Base-by-base conservation (phyloP, 2,888 invertebrate genomes). In the Drosophila silvestris region DNA sequence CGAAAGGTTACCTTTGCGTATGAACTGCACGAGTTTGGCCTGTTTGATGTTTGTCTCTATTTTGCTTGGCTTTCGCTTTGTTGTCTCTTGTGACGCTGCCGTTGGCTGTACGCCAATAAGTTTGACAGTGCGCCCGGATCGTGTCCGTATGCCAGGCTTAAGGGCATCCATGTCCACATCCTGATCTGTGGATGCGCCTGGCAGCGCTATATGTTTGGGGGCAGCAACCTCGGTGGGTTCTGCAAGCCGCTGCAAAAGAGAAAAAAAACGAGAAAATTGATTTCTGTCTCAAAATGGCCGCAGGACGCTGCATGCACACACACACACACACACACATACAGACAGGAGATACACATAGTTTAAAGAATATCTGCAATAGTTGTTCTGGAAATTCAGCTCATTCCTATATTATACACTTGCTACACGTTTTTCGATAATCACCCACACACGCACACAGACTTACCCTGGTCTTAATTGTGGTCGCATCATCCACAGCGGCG, bases 401-500 rank as follows among this genome's bases (percentile, higher is more conserved):
- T 16, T 26, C 12, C 30, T 51, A 35, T 47, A 26, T 30, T 58
- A 47, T 32, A n/a, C 51, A 47, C 66, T 50, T 41, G 22, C 28
- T 16, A 1, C 68, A 79, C 71, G 64, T 79, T 71, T 75, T 33
- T 39, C 50, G n/a, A 35, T 12, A 12, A 14, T 4, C 56, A 66
- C 56, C 52, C 72, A 51, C 78, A 73, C 35, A 52, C 30, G 4
- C 51, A 89, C 77, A 57, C 35, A 12, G 52, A 89, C 92, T 92
- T 88, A 95, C 94, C 93, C 95, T 95, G 91, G 92, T 95, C 92
- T 95, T 94, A 63, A 94, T 91, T 93, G 94, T 92, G 90, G 94
- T 93, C 64, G 94, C 91, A 91, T 97, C 97, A 60, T 97, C 96
- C 12, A 94, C 92, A n/a, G 96, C 96, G 70, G 95, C 94, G 86